Conservation (phyloP, 2,888 invertebrate species). For the Plagodis dolabraria region DNA sequence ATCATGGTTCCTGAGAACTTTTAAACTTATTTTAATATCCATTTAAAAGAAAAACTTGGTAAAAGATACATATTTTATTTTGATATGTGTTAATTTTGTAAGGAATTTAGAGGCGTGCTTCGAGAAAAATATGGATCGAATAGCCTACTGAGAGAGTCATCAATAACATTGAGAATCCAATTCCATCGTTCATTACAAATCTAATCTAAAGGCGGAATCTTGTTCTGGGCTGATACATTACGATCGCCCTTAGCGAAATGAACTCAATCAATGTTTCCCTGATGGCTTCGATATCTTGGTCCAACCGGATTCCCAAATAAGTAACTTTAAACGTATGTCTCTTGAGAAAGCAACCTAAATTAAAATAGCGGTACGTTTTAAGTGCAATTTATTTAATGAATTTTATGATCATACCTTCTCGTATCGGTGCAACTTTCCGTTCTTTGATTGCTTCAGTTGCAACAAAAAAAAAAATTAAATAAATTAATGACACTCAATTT, state of each 20-base stretch:
- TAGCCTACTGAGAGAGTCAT: conserved; percentile 8
- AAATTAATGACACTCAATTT: conserved; percentile 49
- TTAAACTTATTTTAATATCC: too few relatives aligned
- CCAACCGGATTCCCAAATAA: conserved; percentile 38
- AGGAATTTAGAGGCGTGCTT: background rate
- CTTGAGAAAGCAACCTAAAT: conserved; percentile 63
- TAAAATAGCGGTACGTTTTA: conserved; percentile 56
- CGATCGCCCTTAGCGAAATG: conserved; percentile 34
- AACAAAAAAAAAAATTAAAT: conserved; percentile 36
- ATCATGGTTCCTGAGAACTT: background rate
- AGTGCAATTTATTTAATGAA: conserved; percentile 54
- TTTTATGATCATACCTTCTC: conserved; percentile 42
- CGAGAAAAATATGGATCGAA: background rate
- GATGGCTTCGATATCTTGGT: conserved; percentile 35
- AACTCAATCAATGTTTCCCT: conserved; percentile 38
- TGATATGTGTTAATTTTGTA: too few relatives aligned
- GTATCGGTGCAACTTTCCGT: conserved; percentile 43
- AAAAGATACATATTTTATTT: too few relatives aligned
- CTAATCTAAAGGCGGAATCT: conserved; percentile 17
- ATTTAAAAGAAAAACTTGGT: too few relatives aligned
- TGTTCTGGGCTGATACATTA: conserved; percentile 22
- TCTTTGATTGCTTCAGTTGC: conserved; percentile 49
- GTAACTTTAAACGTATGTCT: conserved; percentile 42
- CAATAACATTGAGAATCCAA: conserved; percentile 9
- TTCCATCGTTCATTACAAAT: conserved; percentile 11